Conservation (phyloP, 2,113 vertebrate species). For the Odocoileus hemionus region DNA sequence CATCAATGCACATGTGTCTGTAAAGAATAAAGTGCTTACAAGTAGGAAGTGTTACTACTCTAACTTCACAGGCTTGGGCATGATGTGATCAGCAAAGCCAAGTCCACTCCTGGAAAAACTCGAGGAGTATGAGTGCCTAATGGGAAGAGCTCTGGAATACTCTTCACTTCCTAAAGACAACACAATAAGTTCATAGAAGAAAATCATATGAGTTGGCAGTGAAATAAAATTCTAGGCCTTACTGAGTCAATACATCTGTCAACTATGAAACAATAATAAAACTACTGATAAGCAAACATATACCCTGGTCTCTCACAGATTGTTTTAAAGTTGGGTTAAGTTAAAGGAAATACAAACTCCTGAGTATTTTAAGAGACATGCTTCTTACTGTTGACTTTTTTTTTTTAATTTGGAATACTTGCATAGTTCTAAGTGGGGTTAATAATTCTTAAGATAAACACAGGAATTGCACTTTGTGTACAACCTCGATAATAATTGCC, state of each 20-base stretch:
- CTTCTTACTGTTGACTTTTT: background rate
- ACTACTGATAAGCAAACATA: background rate
- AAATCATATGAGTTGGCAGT: background rate
- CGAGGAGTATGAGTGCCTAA: background rate
- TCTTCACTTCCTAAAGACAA: background rate
- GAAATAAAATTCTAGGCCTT: background rate
- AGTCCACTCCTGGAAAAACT: background rate
- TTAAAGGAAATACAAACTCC: background rate
- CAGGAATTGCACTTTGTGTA: background rate
- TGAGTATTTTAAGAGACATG: background rate
- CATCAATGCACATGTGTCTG: background rate
- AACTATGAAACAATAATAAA: background rate
- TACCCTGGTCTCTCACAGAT: background rate
- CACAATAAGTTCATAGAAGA: background rate
- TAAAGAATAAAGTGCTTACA: background rate
- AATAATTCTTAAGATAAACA: background rate
- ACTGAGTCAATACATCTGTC: background rate
- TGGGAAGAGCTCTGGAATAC: background rate
- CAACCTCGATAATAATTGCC: background rate
- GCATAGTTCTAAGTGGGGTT: background rate
- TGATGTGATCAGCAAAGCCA: background rate
- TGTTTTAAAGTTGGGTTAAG: background rate
- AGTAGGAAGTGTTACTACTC: background rate
- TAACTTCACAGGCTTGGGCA: background rate
- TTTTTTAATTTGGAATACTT: background rate